Percentiles rank a stretch among this genome's conserved stretches.
These are phyloP conservation scores for Hirtodrosophila alboralis DNA, from an alignment of 2,888 invertebrate species.

Conservation along the genomic window DNA sequence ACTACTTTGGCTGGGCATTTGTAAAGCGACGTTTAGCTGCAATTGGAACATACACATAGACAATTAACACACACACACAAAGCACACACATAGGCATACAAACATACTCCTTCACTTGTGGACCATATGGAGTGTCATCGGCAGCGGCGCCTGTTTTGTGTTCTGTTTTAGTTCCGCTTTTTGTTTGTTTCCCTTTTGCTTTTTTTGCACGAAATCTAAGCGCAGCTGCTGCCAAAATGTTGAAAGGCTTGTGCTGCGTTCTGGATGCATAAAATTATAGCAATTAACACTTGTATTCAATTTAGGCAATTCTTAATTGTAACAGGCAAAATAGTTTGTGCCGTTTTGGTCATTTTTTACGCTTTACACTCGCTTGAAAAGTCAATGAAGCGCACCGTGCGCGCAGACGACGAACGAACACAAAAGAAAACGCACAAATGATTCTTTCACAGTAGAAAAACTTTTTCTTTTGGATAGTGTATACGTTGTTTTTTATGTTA, in stretches of 20 bases:
- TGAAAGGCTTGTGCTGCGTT: constrained; percentile 18
- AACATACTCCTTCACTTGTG: constrained; percentile 39
- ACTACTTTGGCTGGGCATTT: no score
- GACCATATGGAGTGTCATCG: constrained; percentile 59
- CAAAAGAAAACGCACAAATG: constrained; percentile 67
- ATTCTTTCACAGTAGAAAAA: constrained; percentile 14
- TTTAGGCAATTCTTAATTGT: constrained; percentile 10
- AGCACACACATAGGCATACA: constrained; percentile 13
- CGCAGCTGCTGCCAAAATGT: constrained; percentile 27
- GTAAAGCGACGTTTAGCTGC: constrained; percentile 20
- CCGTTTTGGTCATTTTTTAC: constrained; percentile 28
- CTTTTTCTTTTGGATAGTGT: constrained; percentile 37
- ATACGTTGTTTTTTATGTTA: background rate
- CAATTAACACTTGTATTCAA: background rate
- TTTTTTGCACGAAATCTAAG: constrained; percentile 42
- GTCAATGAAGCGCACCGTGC: constrained; percentile 73
- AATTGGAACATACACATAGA: constrained; percentile 25
- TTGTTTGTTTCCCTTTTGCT: constrained; percentile 38
- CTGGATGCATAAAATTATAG: constrained; percentile 1
- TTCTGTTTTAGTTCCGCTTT: constrained; percentile 32
- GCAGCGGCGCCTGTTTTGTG: constrained; percentile 34
- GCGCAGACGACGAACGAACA: constrained; percentile 62
- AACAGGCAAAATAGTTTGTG: constrained; percentile 17
- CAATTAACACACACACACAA: constrained; percentile 4
- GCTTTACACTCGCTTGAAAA: constrained; percentile 58